Evolutionary conservation across 35 echinoderm and acorn worm species (phyloP).

Genomic region (Ophiothrix spiculata): DNA sequence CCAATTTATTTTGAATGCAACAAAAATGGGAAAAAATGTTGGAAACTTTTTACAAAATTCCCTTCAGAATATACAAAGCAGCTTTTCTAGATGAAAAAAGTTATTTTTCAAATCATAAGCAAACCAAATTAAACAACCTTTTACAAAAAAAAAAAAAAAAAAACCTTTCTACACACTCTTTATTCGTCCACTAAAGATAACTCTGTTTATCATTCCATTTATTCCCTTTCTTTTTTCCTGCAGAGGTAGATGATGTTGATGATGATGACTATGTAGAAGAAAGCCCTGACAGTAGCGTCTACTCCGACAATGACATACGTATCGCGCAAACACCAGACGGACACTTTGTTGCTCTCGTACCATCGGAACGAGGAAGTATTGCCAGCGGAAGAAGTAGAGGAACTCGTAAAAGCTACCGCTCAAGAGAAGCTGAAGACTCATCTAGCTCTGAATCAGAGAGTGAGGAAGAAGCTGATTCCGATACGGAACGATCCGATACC

Average conservation of each 20-base stretch:
- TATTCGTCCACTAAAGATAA: too few species aligned
- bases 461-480: not conserved
- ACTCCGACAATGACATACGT: constrained; percentile 61
- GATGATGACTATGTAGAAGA: constrained; percentile 45
- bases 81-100: too few species aligned
- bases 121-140: too few species aligned
- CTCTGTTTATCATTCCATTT: too few species aligned
- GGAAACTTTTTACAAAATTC: too few species aligned
- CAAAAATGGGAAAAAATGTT: too few species aligned
- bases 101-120: too few species aligned
- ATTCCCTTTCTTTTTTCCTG: not conserved
- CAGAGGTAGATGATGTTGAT: constrained; percentile 68
- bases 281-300: constrained; percentile 52
- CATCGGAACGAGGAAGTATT: not conserved
- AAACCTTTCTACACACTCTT: too few species aligned
- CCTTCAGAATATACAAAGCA: too few species aligned
- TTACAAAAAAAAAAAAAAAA: too few species aligned
- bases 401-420: constrained; percentile 45
- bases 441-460: constrained; percentile 41
- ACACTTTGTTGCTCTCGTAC: constrained; percentile 19
- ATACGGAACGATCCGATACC: not conserved
- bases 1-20: too few species aligned
- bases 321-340: constrained; percentile 57
- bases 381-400: not conserved
- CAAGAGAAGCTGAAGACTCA: constrained; percentile 9